Conservation (phyloP, 2,888 invertebrate species). For the Xylocampa areola region DNA sequence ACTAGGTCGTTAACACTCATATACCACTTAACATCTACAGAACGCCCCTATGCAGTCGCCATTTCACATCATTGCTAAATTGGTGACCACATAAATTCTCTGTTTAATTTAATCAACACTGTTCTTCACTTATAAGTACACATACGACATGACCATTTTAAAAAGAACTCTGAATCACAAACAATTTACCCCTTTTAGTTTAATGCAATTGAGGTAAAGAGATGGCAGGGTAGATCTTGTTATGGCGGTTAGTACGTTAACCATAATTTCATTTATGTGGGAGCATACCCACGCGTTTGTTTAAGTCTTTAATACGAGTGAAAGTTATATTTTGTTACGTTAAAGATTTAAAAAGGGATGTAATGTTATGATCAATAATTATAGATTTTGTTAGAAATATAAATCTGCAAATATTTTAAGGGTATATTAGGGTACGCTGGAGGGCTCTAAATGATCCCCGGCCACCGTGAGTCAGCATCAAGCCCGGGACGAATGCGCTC, state of each 20-base stretch:
- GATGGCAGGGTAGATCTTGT: slow-evolving; percentile 54
- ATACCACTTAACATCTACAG: slow-evolving; percentile 73
- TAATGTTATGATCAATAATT: not conserved
- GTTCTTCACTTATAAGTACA: slow-evolving; percentile 76
- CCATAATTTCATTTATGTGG: slow-evolving; percentile 81
- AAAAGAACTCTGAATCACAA: slow-evolving; percentile 65
- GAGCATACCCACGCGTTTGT: slow-evolving; percentile 70
- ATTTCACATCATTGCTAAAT: slow-evolving; percentile 87
- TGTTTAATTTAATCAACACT: slow-evolving; percentile 88
- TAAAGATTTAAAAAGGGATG: slow-evolving; percentile 47
- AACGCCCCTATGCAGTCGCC: slow-evolving; percentile 80
- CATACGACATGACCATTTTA: slow-evolving; percentile 66
- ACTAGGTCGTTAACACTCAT: slow-evolving; percentile 65
- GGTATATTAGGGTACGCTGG: too few relatives aligned
- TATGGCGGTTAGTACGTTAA: slow-evolving; percentile 67
- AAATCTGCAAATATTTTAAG: too few relatives aligned
- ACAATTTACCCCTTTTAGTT: slow-evolving; percentile 54
- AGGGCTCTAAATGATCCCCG: too few relatives aligned
- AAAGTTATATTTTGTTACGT: slow-evolving; percentile 67
- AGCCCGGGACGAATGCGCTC: too few relatives aligned
- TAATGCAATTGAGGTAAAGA: slow-evolving; percentile 34
- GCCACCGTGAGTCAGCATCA: too few relatives aligned
- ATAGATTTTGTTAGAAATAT: too few relatives aligned
- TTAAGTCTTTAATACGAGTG: slow-evolving; percentile 68
- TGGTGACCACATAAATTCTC: slow-evolving; percentile 85